Base-by-base conservation (phyloP, 1,140 invertebrate genomes). In the Pinna nobilis region DNA sequence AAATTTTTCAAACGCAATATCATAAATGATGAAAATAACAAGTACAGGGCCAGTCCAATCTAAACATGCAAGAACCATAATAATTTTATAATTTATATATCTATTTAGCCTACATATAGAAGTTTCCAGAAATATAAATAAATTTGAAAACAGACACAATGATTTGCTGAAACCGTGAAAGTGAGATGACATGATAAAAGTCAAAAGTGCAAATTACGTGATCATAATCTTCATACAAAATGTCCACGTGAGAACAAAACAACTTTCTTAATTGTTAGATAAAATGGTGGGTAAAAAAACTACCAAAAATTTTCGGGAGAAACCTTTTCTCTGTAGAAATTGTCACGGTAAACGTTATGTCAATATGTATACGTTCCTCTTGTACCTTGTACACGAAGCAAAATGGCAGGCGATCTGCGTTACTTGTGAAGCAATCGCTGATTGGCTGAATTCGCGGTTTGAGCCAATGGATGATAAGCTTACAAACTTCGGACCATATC, bases 391-490 rank as follows among this genome's bases (percentile, higher is more conserved):
- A 59, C 55, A 59, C 55, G 55, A 59, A 30, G 55, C 55, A 59
- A 59, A 59, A 59, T 59, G 55, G 55, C 50, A 59, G 55, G n/a
- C n/a, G n/a, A n/a, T 59, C 55, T 59, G 37, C 55, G 55, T 59
- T 59, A n/a, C 55, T n/a, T n/a, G 32, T 25, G 20, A 59, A 59
- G 20, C 5, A 59, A 33, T 2, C 37, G 30, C 23, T 33, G 30
- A 59, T 59, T 59, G 28, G 55, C 37, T 5, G 15, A 35, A 59
- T 18, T 9, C 20, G 30, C 6, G 0, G 23, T 15, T 33, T 32
- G 9, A 59, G 32, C 55, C 55, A 59, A 59, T 59, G 28, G 37
- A 20, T 35, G 6, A 33, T 7, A 13, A 18, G 55, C 30, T 59
- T 37, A 59, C 55, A 35, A 59, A 59, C 4, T 33, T n/a, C n/a